Percentiles rank a stretch among this genome's conserved stretches.
These are phyloP conservation scores for Cossypha polioptera DNA, from an alignment of 2,797 vertebrate genomes.

Conservation along the genomic window DNA sequence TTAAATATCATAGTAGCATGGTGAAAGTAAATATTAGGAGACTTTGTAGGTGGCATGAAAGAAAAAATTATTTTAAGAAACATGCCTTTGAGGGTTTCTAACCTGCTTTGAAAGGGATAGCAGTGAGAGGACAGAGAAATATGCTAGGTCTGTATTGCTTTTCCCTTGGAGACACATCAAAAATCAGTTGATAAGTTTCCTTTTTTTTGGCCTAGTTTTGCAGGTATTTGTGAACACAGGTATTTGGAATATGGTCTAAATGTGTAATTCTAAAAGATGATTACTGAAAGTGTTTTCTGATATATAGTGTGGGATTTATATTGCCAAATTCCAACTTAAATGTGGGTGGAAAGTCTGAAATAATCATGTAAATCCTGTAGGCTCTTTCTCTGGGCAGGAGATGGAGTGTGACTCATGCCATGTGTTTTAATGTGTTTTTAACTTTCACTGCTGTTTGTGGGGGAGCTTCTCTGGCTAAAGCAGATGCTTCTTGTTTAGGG, in stretches of 20 bases:
- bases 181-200: background rate
- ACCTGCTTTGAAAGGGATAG: background rate
- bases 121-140: background rate
- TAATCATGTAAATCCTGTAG: conserved; percentile 1
- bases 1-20: background rate
- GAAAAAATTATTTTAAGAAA: background rate
- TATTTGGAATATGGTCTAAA: background rate
- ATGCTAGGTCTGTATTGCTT: background rate
- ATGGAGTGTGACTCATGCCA: conserved; percentile 1
- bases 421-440: background rate
- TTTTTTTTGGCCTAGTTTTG: background rate
- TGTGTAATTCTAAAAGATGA: background rate
- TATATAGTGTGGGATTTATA: conserved; percentile 9
- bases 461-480: background rate
- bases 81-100: background rate
- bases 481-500: background rate
- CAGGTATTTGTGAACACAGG: background rate
- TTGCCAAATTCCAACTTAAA: conserved; percentile 14
- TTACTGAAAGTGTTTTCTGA: background rate
- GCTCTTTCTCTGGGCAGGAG: background rate
- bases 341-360: conserved; percentile 39
- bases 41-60: background rate
- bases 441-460: background rate
- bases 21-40: conserved; percentile 27
- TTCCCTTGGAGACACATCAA: background rate